Percentiles rank a stretch among this genome's conserved stretches.
phyloP scores from a whole-genome alignment of 2,888 invertebrate species.

The Eilema griseolum region DNA sequence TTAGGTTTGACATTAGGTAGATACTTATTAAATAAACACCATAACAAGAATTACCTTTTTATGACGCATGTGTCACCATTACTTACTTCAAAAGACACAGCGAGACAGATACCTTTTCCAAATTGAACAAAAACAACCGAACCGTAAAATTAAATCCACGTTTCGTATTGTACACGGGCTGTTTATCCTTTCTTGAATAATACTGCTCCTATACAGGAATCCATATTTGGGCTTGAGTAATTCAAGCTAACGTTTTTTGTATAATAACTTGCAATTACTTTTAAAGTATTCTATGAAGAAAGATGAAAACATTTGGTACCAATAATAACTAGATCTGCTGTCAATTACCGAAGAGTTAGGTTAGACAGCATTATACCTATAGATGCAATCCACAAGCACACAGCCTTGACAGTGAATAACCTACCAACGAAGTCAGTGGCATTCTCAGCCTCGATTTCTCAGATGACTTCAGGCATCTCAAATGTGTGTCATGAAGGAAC shows the following conservation, averaged over 20 bases:
- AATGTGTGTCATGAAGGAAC: no score
- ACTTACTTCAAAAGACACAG: conserved; percentile 10
- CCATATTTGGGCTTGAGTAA: background rate
- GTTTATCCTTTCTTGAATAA: conserved; percentile 11
- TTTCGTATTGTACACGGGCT: conserved; percentile 11
- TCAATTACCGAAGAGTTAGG: no score
- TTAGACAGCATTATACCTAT: no score
- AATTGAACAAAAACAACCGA: conserved; percentile 14
- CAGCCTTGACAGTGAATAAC: no score
- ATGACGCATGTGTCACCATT: conserved; percentile 10
- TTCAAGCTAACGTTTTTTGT: background rate
- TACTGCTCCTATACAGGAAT: background rate
- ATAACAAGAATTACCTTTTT: background rate
- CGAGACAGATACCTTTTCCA: conserved; percentile 8
- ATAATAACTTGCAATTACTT: background rate
- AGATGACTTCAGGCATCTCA: no score
- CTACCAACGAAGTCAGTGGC: no score
- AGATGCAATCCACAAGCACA: no score
- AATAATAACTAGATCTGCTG: no score
- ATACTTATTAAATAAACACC: background rate
- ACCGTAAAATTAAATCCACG: conserved; percentile 20
- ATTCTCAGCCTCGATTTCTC: no score
- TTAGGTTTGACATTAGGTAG: background rate
- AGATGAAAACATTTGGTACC: no score
- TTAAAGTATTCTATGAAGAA: background rate